phyloP scores from a whole-genome alignment of 2,797 vertebrate species.

The Orestias chungarensis region DNA sequence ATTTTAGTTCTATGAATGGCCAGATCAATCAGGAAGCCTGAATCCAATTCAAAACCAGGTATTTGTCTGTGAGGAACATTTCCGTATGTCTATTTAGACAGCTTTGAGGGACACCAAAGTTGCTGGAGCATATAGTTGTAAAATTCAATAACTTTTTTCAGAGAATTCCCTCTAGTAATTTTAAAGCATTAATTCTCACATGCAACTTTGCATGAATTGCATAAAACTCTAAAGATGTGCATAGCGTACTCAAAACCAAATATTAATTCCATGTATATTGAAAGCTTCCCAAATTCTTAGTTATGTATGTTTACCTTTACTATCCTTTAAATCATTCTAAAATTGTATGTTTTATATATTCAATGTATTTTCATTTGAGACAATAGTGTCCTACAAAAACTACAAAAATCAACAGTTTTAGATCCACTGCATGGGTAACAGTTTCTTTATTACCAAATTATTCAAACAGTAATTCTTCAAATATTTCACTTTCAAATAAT shows the following conservation, averaged over 20 bases:
- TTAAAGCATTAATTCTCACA: not conserved
- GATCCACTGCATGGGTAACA: not conserved
- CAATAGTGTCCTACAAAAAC: not conserved
- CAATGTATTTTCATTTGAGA: not conserved
- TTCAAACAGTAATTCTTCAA: not conserved
- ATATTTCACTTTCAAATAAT: not conserved
- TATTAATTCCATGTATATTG: not conserved
- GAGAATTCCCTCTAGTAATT: too few relatives aligned
- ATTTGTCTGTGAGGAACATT: not conserved
- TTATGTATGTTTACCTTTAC: not conserved
- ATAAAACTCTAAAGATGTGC: not conserved
- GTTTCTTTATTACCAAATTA: not conserved
- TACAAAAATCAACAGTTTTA: not conserved
- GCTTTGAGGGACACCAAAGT: too few relatives aligned
- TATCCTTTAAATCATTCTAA: constrained; percentile 2
- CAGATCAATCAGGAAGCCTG: too few relatives aligned
- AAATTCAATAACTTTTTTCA: too few relatives aligned
- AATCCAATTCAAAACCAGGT: too few relatives aligned
- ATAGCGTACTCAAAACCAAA: not conserved
- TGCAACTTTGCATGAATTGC: not conserved
- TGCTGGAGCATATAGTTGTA: too few relatives aligned
- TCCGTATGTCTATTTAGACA: not conserved
- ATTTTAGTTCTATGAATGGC: too few relatives aligned
- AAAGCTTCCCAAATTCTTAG: not conserved
- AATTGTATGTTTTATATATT: not conserved